Evolutionary conservation across 2,797 vertebrate genomes (phyloP), one percentile per base, ranked within the genome.

Genomic region (Spea hammondii): DNA sequence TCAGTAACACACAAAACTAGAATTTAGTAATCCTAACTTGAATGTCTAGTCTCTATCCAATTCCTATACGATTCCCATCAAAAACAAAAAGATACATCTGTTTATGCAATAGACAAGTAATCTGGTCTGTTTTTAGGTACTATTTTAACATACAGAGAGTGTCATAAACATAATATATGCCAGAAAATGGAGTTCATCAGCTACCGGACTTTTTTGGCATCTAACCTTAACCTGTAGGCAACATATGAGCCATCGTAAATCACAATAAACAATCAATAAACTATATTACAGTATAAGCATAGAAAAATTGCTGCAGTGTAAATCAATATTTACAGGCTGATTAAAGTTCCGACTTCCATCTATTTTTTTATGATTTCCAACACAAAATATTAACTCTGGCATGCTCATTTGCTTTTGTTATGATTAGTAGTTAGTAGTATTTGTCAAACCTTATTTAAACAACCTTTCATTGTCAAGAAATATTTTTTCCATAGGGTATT

Each of bases 251-350:
- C 32, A 49, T 67, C 69, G 67, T 76, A 76, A 67, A 81, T 81
- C 79, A 76, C 72, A 76, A 72, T 70, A 54, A 46, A n/a, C 49
- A 81, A 65, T 81, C 74, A 81, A 81, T 81, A 81, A 66, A 71
- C 76, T 76, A 69, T 69, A 76, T 75, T 60, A 72, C 8, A 65
- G 44, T 51, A 76, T 76, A 55, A 76, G 69, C 60, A 76, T 67
- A 66, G 71, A 76, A 51, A 72, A 51, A 81, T 76, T 76, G 68
- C 79, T 67, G 14, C 17, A 46, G 74, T 8, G n/a, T 32, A 62
- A 49, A 76, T 81, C 79, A 76, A 76, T 81, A 81, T 57, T 60
- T 69, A 5, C 67, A 53, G 53, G 79, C 76, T 81, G 79, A 81
- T 81, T 81, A 81, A 76, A 76, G 53, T 47, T 71, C 53, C 51